Conservation (phyloP, 2,888 invertebrate genomes). For the Uloborus plumipes region DNA sequence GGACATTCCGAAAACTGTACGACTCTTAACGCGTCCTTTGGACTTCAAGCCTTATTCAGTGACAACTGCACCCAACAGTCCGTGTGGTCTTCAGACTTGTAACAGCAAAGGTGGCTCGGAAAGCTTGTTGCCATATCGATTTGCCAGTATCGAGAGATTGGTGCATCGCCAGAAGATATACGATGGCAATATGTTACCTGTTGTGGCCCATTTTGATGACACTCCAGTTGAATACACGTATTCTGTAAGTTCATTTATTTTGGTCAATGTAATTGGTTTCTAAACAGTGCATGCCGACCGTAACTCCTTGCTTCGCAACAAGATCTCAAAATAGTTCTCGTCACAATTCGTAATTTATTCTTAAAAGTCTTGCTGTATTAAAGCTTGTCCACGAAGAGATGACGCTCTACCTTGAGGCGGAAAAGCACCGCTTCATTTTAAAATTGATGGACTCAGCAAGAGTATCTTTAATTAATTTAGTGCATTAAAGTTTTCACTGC, state of each 20-base stretch:
- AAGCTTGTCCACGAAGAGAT: too few relatives aligned
- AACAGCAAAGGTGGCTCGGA: neutral
- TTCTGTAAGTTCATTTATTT: slow-evolving; percentile 40
- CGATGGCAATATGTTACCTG: slow-evolving; percentile 49
- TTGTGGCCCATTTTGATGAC: slow-evolving; percentile 53
- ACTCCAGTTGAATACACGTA: slow-evolving; percentile 50
- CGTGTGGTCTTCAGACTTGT: slow-evolving; percentile 13
- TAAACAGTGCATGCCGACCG: too few relatives aligned
- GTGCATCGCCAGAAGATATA: slow-evolving; percentile 84
- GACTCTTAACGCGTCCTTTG: slow-evolving; percentile 18
- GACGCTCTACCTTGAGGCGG: too few relatives aligned
- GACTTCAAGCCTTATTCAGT: slow-evolving; percentile 42
- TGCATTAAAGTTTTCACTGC: too few relatives aligned
- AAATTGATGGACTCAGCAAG: too few relatives aligned
- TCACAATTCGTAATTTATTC: too few relatives aligned
- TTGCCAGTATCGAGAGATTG: slow-evolving; percentile 85
- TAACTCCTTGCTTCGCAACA: too few relatives aligned
- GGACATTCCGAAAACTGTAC: slow-evolving; percentile 40
- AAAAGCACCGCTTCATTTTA: too few relatives aligned
- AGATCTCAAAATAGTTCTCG: too few relatives aligned
- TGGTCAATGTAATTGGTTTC: too few relatives aligned
- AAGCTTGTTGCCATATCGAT: slow-evolving; percentile 75
- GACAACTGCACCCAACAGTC: slow-evolving; percentile 57
- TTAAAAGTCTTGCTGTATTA: too few relatives aligned
- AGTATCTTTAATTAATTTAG: too few relatives aligned